Evolutionary conservation across 2,797 vertebrate genomes (phyloP), one percentile per base, ranked within the genome.

Genomic region (Cirrhinus mrigala): DNA sequence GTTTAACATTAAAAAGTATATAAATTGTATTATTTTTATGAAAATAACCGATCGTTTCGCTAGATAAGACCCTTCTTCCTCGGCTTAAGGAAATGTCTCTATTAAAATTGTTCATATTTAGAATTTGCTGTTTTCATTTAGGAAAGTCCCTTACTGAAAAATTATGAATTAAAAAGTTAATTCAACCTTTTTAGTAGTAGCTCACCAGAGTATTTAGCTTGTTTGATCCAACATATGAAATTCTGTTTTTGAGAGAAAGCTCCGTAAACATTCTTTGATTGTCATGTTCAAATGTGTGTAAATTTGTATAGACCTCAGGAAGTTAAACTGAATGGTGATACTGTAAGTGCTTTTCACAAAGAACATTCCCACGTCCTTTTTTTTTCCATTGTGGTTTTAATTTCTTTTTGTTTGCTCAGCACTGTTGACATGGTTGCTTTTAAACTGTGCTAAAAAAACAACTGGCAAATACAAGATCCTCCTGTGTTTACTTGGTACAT

Each of bases 401-500:
- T 50, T 7, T 74, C 18, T 62, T 82, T 69, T 60, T 37, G 44
- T 82, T 82, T 82, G 40, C 56, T 82, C 44, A 37, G 24, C 44
- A 54, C 8, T 54, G 46, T 81, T 81, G 20, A 68, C 4, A 10
- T 18, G 8, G 14, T 60, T 56, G 16, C 20, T 76, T 76, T 33
- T 33, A 66, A 27, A 18, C n/a, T 60, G 58, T 29, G 46, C 80
- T 70, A 15, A 33, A 81, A 48, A 81, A 66, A 54, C 64, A 54
- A 18, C 46, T 69, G 16, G 33, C 40, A 82, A 82, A 73, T n/a
- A 37, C 40, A 37, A 74, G 56, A 54, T 76, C 58, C 46, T 83
- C 27, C 20, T 64, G 44, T 83, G 81, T 74, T 83, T 76, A 40
- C 60, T 66, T 54, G 22, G 58, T 44, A 76, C 44, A 68, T 56